Evolutionary conservation across 2,888 invertebrate genomes (phyloP), one percentile per base, ranked within the genome.

Genomic region (Eudasyphora cyanicolor): DNA sequence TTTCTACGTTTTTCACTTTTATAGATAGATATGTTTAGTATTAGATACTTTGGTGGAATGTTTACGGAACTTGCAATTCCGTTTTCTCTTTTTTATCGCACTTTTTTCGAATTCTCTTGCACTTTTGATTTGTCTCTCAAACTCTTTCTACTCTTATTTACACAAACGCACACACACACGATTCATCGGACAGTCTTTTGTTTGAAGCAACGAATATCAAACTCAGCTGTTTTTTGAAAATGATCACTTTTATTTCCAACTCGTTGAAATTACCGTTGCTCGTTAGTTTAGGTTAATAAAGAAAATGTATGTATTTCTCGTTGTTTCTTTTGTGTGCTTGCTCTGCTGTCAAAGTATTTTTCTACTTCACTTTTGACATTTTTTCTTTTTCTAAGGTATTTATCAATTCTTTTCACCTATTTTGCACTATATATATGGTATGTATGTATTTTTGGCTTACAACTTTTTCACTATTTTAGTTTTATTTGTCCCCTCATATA

Each of bases 351-450:
- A 70, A 77, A 70, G 60, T 76, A 76, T 73, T 79, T 77, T 19
- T 38, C 73, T 75, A 73, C 62, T 76, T 84, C 60, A 78, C 81
- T 71, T 84, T 84, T 84, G 75, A 81, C 78, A 84, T 80, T 84
- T 64, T 83, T 80, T 83, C 38, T 71, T 32, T 24, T 35, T 82
- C 2, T 8, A 78, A 62, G 29, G 51, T 17, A 67, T 24, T 78
- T 69, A 38, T 19, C 27, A 27, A 57, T 27, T 57, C 27, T 57
- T 24, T 57, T 57, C 57, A 57, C 57, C 17, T 62, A 19, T 51
- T n/a, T 57, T 57, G 21, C 24, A 24, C 24, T 60, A 29, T 51
- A 21, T 21, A 21, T 51, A 14, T 70, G 32, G 32, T n/a, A 21
- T 21, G 5, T 70, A 51, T 51, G 17, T 35, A 51, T 14, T 19